phyloP scores from a whole-genome alignment of 2,888 invertebrate genomes.

The Galeruca laticollis region DNA sequence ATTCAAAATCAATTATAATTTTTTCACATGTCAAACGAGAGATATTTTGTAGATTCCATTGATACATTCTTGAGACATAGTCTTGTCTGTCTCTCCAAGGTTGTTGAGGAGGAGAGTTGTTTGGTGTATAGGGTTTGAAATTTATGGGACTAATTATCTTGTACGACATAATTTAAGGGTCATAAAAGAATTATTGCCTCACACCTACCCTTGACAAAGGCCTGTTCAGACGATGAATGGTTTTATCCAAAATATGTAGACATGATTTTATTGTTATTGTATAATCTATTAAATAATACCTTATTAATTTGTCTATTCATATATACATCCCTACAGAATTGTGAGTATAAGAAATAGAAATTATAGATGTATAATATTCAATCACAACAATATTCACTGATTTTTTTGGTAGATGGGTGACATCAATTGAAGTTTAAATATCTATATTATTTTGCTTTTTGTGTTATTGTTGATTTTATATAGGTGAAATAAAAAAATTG shows the following conservation, averaged over 20 bases:
- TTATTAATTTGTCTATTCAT: too few species aligned
- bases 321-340: too few species aligned
- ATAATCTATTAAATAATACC: too few species aligned
- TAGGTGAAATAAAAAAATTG: too few species aligned
- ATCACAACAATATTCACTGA: too few species aligned
- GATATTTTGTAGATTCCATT: constrained; percentile 21
- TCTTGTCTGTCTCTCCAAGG: constrained; percentile 23
- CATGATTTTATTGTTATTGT: too few species aligned
- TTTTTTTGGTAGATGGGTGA: too few species aligned
- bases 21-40: not conserved
- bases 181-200: constrained; percentile 35
- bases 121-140: constrained; percentile 29
- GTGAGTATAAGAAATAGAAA: too few species aligned
- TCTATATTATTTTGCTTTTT: too few species aligned
- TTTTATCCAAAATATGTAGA: not conserved
- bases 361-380: too few species aligned
- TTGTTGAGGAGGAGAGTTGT: constrained; percentile 24
- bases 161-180: constrained; percentile 36
- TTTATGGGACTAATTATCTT: constrained; percentile 37
- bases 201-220: constrained; percentile 16
- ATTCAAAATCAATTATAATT: not conserved
- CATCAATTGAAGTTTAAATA: too few species aligned
- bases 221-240: constrained; percentile 18
- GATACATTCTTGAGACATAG: constrained; percentile 24
- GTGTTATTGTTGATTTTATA: too few species aligned